Conservation (phyloP, 1,140 invertebrate genomes). For the Mercenaria mercenaria region DNA sequence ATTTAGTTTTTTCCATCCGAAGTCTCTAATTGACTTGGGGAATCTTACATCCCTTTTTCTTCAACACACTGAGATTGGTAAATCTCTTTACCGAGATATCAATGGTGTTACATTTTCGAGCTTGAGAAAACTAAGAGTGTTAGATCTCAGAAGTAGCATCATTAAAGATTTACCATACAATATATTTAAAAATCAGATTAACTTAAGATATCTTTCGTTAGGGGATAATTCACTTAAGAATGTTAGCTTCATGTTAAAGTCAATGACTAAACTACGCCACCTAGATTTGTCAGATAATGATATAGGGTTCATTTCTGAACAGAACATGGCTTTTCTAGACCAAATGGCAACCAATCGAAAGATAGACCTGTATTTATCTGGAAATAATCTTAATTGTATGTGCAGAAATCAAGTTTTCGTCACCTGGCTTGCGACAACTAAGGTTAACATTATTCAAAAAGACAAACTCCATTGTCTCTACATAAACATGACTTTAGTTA, state of each 20-base stretch:
- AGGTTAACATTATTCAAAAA: constrained; percentile 12
- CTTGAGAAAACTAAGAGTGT: neutral
- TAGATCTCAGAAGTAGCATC: neutral
- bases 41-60: neutral
- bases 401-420: constrained; percentile 24
- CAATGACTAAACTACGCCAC: neutral
- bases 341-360: neutral
- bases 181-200: constrained; percentile 2
- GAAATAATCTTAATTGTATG: neutral
- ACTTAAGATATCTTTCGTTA: neutral
- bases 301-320: neutral
- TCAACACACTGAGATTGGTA: constrained; percentile 25
- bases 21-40: neutral
- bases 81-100: neutral
- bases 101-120: constrained; percentile 10
- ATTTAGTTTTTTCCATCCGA: neutral
- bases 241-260: neutral
- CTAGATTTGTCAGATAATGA: constrained; percentile 23
- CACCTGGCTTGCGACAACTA: neutral
- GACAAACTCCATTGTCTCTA: neutral
- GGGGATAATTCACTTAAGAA: constrained; percentile 8
- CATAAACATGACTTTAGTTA: neutral
- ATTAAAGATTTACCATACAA: constrained; percentile 18
- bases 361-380: neutral
- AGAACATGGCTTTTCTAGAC: neutral